These are phyloP conservation scores for Anarsia innoxiella DNA, from an alignment of 2,888 invertebrate genomes.

Conservation along the genomic window DNA sequence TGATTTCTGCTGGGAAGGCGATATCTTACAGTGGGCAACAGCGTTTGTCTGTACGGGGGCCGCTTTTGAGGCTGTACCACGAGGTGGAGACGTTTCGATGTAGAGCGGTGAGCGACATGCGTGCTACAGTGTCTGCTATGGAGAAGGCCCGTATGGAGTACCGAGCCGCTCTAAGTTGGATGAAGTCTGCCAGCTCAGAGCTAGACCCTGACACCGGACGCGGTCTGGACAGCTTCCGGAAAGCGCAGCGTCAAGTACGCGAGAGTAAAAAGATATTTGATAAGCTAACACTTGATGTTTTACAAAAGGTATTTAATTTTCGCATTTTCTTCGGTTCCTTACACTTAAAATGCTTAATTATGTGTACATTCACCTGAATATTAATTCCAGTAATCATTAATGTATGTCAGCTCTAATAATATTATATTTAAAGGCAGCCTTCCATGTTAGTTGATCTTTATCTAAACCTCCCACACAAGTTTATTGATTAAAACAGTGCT, in stretches of 20 bases:
- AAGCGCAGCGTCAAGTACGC: slow-evolving; percentile 87
- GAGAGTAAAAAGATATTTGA: slow-evolving; percentile 93
- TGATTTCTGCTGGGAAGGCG: slow-evolving; percentile 83
- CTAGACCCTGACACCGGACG: slow-evolving; percentile 97
- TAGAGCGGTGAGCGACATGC: slow-evolving; percentile 95
- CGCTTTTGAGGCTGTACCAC: slow-evolving; percentile 91
- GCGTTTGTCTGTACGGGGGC: slow-evolving; percentile 88
- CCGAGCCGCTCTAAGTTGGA: slow-evolving; percentile 96
- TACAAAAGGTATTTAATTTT: slow-evolving; percentile 84
- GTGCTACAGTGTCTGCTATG: slow-evolving; percentile 93
- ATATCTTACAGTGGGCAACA: slow-evolving; percentile 94
- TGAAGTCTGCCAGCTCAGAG: slow-evolving; percentile 97
- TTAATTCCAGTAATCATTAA: too few relatives aligned
- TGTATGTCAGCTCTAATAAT: too few relatives aligned
- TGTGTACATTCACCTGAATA: too few relatives aligned
- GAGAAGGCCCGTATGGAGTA: slow-evolving; percentile 97
- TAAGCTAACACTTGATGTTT: slow-evolving; percentile 92
- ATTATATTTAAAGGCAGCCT: too few relatives aligned
- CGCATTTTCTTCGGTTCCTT: not conserved
- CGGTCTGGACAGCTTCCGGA: slow-evolving; percentile 96
- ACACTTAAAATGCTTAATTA: too few relatives aligned
- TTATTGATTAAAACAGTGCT: too few relatives aligned
- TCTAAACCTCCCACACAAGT: too few relatives aligned
- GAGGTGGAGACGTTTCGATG: slow-evolving; percentile 98
- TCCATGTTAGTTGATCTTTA: too few relatives aligned